Evolutionary conservation across 1,140 invertebrate species (phyloP).

Genomic region (Megalonaias nervosa): DNA sequence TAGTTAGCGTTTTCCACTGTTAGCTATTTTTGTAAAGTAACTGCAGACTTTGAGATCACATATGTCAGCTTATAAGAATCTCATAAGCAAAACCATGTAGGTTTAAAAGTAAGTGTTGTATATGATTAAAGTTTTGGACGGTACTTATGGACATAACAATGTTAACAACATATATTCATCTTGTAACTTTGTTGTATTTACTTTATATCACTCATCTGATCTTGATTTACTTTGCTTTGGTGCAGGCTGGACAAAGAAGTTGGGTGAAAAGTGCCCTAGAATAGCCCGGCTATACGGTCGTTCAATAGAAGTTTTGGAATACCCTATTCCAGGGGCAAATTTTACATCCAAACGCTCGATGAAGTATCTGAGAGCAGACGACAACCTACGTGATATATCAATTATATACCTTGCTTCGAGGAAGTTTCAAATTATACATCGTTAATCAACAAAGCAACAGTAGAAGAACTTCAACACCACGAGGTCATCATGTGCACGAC

Average conservation of each 20-base stretch:
- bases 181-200: no score
- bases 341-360: neutral
- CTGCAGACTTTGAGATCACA: no score
- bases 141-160: no score
- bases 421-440: slow-evolving; percentile 17
- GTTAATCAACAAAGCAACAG: slow-evolving; percentile 12
- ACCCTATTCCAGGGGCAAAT: slow-evolving; percentile 30
- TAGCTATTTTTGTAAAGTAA: no score
- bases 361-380: slow-evolving; percentile 4
- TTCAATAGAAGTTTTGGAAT: slow-evolving; percentile 21
- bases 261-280: slow-evolving; percentile 29
- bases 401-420: neutral
- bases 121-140: no score
- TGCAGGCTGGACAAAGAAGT: slow-evolving; percentile 13
- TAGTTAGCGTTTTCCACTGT: no score
- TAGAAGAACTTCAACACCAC: slow-evolving; percentile 26
- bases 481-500: slow-evolving; percentile 39
- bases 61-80: no score
- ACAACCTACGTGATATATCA: slow-evolving; percentile 11
- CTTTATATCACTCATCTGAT: no score
- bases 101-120: no score
- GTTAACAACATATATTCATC: no score
- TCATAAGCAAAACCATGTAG: no score
- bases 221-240: no score
- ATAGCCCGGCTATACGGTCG: slow-evolving; percentile 37